A percentile compares a stretch with the other conserved stretches of the same genome.
These are phyloP conservation scores for Carpatolechia fugitivella DNA, from an alignment of 2,888 invertebrate genomes.

Conservation along the genomic window DNA sequence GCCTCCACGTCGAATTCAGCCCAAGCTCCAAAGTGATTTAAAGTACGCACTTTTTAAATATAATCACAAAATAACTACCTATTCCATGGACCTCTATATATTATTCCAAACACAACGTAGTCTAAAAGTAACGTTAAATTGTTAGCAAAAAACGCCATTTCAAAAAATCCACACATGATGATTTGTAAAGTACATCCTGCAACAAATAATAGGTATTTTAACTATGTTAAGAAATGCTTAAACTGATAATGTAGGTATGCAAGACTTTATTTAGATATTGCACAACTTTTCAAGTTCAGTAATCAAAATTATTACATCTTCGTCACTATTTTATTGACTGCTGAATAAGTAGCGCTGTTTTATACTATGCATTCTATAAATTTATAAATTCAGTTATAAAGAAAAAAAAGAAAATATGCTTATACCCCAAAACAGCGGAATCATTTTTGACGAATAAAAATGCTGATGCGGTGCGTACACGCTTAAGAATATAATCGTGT, in stretches of 20 bases:
- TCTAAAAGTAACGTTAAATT: neutral
- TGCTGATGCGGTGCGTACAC: neutral
- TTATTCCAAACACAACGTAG: neutral
- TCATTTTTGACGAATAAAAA: neutral
- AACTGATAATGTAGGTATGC: too few species aligned
- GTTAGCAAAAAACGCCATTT: neutral
- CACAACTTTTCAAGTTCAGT: too few species aligned
- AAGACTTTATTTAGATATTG: too few species aligned
- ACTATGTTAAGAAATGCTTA: neutral
- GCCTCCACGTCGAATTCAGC: too few species aligned
- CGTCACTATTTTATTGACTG: too few species aligned
- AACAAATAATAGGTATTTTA: neutral
- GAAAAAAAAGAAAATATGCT: too few species aligned
- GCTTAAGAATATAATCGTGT: neutral
- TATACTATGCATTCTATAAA: too few species aligned
- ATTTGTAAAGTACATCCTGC: neutral
- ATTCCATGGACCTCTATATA: neutral
- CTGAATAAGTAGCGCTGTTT: too few species aligned
- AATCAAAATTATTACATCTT: too few species aligned
- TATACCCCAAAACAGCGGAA: slow-evolving; percentile 1
- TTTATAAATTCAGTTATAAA: too few species aligned
- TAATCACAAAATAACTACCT: neutral
- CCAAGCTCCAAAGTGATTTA: too few species aligned
- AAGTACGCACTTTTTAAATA: too few species aligned
- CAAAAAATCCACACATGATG: neutral